A percentile compares a stretch with the other conserved stretches of the same genome.
Evolutionary conservation across 1,140 invertebrate species (phyloP).

Genomic region (Anoplolepis gracilipes): DNA sequence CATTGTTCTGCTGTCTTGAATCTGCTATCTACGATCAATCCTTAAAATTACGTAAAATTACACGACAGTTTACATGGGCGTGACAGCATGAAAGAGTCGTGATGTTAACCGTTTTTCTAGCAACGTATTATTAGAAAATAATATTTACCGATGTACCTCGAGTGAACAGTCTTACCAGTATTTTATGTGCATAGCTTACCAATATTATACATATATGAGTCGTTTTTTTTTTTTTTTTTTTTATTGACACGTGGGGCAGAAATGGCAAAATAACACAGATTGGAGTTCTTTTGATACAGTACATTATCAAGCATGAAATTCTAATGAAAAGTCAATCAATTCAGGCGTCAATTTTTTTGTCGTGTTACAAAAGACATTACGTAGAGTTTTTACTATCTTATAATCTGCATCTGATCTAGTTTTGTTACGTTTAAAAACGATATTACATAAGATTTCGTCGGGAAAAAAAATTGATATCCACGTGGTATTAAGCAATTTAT

Average conservation of each 20-base stretch:
- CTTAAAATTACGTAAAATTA: constrained; percentile 29
- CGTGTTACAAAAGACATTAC: background rate
- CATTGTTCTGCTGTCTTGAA: constrained; percentile 13
- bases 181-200: background rate
- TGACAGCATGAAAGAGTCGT: constrained; percentile 1
- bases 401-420: background rate
- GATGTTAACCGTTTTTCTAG: constrained; percentile 16
- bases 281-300: background rate
- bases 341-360: background rate
- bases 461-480: background rate
- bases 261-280: background rate
- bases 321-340: background rate
- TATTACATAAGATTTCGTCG: background rate
- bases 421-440: background rate
- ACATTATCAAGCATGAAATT: background rate
- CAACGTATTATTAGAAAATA: constrained; percentile 25
- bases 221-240: too few species aligned
- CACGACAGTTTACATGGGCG: background rate
- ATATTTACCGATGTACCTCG: background rate
- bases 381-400: background rate
- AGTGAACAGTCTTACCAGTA: too few species aligned
- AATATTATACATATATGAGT: background rate
- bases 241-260: background rate
- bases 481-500: constrained; percentile 6
- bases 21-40: constrained; percentile 34